A percentile compares a stretch with the other conserved stretches of the same genome.
These are phyloP conservation scores for Hypsibius dujardini DNA, from an alignment of 1,140 invertebrate genomes.

Conservation along the genomic window DNA sequence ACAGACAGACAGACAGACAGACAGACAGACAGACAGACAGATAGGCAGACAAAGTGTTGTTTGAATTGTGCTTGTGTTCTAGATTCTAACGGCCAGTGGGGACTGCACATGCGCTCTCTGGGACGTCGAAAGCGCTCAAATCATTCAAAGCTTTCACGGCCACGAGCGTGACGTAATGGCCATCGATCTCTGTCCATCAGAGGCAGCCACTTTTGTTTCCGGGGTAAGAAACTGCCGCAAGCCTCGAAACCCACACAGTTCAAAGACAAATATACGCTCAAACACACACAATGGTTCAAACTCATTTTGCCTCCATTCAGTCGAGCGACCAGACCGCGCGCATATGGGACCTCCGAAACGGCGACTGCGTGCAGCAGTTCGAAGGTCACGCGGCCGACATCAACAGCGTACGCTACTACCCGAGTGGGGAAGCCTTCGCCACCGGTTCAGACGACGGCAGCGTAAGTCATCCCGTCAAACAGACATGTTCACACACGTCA, in stretches of 20 bases:
- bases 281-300: too few relatives aligned
- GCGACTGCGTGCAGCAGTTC: constrained; percentile 93
- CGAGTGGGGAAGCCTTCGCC: constrained; percentile 94
- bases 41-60: constrained; percentile 9
- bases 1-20: too few relatives aligned
- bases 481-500: not conserved
- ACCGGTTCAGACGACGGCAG: constrained; percentile 95
- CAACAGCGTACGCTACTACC: constrained; percentile 94
- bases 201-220: constrained; percentile 94
- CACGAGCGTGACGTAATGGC: constrained; percentile 95
- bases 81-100: constrained; percentile 91
- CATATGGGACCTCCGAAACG: constrained; percentile 97
- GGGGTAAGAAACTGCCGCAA: constrained; percentile 45
- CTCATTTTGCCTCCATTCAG: constrained; percentile 33
- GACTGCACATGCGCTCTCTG: constrained; percentile 95
- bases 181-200: constrained; percentile 84
- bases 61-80: constrained; percentile 17
- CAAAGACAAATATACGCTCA: too few relatives aligned
- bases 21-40: too few relatives aligned
- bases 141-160: constrained; percentile 94
- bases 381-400: constrained; percentile 97
- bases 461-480: constrained; percentile 36
- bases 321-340: constrained; percentile 92
- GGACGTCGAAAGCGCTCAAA: constrained; percentile 94
- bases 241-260: too few relatives aligned